A percentile compares a stretch with the other conserved stretches of the same genome.
phyloP scores from a whole-genome alignment of 1,140 invertebrate species.

The Leptonema lineaticorne region DNA sequence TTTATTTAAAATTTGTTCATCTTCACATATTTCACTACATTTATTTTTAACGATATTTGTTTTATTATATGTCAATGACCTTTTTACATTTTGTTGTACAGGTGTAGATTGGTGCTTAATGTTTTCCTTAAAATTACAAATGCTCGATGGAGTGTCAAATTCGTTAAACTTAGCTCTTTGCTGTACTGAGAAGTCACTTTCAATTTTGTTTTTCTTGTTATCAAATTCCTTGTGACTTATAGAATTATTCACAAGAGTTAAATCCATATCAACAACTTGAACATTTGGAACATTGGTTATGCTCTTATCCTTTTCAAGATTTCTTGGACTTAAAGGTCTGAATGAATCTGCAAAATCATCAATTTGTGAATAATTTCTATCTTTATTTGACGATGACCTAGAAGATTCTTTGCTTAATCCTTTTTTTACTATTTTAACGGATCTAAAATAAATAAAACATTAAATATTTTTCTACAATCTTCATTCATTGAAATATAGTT shows the following conservation, averaged over 20 bases:
- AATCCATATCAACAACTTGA: slow-evolving; percentile 3
- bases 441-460: neutral
- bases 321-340: neutral
- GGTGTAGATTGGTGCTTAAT: slow-evolving; percentile 18
- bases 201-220: neutral
- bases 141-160: slow-evolving; percentile 1
- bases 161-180: neutral
- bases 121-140: slow-evolving; percentile 1
- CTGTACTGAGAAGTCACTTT: neutral
- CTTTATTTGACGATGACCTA: neutral
- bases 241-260: neutral
- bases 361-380: neutral
- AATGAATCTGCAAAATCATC: neutral
- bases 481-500: too few relatives aligned
- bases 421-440: neutral
- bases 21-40: neutral
- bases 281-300: neutral
- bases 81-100: neutral
- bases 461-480: too few relatives aligned
- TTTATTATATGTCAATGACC: slow-evolving; percentile 11
- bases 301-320: neutral
- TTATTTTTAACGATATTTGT: neutral
- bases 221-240: neutral
- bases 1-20: neutral
- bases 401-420: neutral